These are phyloP conservation scores for Struthio camelus DNA, from an alignment of 2,113 vertebrate genomes.

Conservation along the genomic window DNA sequence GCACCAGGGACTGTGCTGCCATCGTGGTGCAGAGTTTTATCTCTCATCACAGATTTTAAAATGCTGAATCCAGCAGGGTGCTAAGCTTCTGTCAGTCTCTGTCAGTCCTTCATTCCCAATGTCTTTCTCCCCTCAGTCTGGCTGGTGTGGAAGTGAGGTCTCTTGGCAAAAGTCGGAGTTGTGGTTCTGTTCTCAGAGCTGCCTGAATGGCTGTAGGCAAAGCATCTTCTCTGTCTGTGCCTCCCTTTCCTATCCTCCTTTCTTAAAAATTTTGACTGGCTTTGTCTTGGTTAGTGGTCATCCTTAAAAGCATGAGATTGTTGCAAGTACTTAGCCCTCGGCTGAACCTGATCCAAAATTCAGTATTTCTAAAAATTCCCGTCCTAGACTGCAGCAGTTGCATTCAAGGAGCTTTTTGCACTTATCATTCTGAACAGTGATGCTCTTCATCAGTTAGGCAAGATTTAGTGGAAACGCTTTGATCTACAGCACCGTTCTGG, in stretches of 20 bases:
- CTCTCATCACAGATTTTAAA: constrained; percentile 16
- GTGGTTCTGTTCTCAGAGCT: neutral
- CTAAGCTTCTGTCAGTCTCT: constrained; percentile 68
- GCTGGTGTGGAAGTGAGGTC: constrained; percentile 14
- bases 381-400: accelerated
- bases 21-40: neutral
- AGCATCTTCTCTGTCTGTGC: neutral
- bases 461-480: neutral
- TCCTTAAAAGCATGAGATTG: neutral
- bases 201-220: neutral
- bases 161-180: neutral
- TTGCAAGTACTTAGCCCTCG: neutral
- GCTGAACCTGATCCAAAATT: neutral
- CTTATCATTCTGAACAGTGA: neutral
- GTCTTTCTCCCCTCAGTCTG: constrained; percentile 65
- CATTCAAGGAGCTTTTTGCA: neutral
- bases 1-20: constrained; percentile 8
- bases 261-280: neutral
- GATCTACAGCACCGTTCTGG: neutral
- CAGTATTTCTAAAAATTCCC: accelerated
- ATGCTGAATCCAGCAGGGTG: constrained; percentile 63
- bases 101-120: constrained; percentile 56
- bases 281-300: neutral
- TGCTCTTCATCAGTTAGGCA: neutral
- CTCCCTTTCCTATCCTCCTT: neutral